Evolutionary conservation across 2,797 vertebrate genomes (phyloP), one percentile per base, ranked within the genome.

Genomic region (Petrocephalus schoutedeni): DNA sequence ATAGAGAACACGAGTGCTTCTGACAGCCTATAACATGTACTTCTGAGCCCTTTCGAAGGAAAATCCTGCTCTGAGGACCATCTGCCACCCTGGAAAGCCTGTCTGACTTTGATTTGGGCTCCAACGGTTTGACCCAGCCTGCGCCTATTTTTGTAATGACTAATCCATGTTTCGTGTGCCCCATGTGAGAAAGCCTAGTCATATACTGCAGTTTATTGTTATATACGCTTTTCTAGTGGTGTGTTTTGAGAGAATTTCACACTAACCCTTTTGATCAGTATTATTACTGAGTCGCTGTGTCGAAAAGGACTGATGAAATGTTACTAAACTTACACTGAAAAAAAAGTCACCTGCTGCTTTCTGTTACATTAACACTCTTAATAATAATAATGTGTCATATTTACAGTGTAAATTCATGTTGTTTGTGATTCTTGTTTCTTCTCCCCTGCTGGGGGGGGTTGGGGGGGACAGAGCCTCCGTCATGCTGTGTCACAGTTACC

Each of bases 381-480:
- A 32, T 84, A 93, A 93, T 93, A 93, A 92, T 92, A 93, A 92
- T 93, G 92, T 94, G 93, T 95, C 93, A 93, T 91, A 92, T 93
- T 88, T 74, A 87, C 89, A 91, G 88, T 10, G 85, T 90, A 89
- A 56, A 88, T 32, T 88, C 21, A 28, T 51, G 28, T 84, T 32
- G 61, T 74, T 57, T 88, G 86, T 86, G 23, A 89, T 92, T 45
- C 54, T 91, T 36, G 1, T 59, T 86, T 45, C 36, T 86, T 8
- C 56, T 59, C 57, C 41, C 74, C 16, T n/a, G 45, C 4, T 4
- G 16, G 71, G 64, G 3, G 4, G 9, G 64, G 28, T 28, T 8
- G 7, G 58, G 16, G 58, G 5, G 4, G 16, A 5, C 2, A 1
- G 36, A 7, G 14, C 4, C 59, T 53, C 1, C 9, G n/a, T 49